Percentiles rank a stretch among this genome's conserved stretches.
Conservation (phyloP, 1,140 invertebrate genomes). For the Sesamia nonagrioides region DNA sequence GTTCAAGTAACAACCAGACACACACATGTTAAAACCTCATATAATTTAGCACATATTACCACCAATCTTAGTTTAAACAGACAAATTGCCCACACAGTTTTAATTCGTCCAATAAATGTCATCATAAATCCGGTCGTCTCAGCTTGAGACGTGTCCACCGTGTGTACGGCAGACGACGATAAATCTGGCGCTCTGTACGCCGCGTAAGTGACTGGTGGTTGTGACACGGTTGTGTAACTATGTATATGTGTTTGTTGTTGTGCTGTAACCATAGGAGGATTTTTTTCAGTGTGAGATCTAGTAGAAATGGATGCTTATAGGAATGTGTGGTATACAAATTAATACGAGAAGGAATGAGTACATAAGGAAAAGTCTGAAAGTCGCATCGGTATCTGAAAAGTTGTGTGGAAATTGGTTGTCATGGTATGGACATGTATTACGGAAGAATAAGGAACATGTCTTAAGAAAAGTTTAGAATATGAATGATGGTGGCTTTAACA, state of each 20-base stretch:
- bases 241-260: background rate
- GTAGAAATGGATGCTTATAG: background rate
- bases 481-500: too few relatives aligned
- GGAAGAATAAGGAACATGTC: too few relatives aligned
- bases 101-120: slow-evolving; percentile 70
- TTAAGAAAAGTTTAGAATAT: too few relatives aligned
- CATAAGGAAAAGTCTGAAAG: too few relatives aligned
- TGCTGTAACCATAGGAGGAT: background rate
- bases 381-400: too few relatives aligned
- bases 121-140: slow-evolving; percentile 74
- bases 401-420: too few relatives aligned
- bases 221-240: slow-evolving; percentile 34
- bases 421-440: too few relatives aligned
- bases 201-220: slow-evolving; percentile 43
- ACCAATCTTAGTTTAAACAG: slow-evolving; percentile 16
- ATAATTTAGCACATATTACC: background rate
- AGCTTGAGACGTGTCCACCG: slow-evolving; percentile 63
- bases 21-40: background rate
- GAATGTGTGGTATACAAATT: too few relatives aligned
- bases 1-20: background rate
- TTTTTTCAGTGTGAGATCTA: background rate
- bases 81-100: slow-evolving; percentile 52
- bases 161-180: slow-evolving; percentile 68
- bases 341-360: too few relatives aligned
- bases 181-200: slow-evolving; percentile 63